phyloP scores from a whole-genome alignment of 2,113 vertebrate species.

The Uria lomvia region DNA sequence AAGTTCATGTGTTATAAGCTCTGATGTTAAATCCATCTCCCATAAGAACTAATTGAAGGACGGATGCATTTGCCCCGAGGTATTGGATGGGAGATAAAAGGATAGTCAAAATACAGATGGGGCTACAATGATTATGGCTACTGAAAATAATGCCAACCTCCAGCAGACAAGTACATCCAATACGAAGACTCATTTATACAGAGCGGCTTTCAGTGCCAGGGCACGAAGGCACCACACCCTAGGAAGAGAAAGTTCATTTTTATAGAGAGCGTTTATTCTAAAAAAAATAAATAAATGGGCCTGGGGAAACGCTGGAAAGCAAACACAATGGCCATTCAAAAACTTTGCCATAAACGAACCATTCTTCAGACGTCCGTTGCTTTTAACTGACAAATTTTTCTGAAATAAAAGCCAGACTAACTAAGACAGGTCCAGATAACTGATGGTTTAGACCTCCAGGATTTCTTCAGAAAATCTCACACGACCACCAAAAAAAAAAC shows the following conservation, averaged over 20 bases:
- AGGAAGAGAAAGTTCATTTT: neutral
- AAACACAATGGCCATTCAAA: neutral
- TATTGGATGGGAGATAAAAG: neutral
- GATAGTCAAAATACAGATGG: neutral
- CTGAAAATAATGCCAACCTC: neutral
- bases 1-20: neutral
- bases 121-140: neutral
- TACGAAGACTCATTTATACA: neutral
- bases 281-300: neutral
- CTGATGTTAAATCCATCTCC: neutral
- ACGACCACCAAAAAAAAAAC: neutral
- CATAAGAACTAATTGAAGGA: neutral
- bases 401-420: neutral
- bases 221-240: neutral
- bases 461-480: neutral
- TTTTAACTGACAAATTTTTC: neutral
- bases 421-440: neutral
- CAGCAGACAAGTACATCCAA: neutral
- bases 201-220: neutral
- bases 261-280: neutral
- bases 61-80: neutral
- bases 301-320: neutral
- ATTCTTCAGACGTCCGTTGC: neutral
- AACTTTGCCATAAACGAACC: neutral
- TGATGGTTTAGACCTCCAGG: slow-evolving; percentile 4